phyloP scores from a whole-genome alignment of 2,888 invertebrate genomes.

The Blastobasis adustella region DNA sequence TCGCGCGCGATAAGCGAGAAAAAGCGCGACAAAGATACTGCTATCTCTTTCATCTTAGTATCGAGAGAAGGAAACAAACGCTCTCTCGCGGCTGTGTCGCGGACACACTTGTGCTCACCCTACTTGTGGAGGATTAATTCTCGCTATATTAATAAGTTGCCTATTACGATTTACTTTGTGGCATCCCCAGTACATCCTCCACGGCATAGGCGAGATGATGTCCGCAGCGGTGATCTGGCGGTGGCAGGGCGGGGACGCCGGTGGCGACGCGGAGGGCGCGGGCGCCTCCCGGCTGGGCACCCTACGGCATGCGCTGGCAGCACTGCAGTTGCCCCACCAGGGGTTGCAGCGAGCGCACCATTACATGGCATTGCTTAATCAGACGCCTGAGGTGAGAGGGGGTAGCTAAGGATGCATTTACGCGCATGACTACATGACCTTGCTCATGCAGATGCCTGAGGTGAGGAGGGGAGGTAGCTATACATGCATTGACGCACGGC shows the following conservation, averaged over 20 bases:
- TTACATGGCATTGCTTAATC: constrained; percentile 90
- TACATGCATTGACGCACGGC: constrained; percentile 64
- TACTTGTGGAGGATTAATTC: too few relatives aligned
- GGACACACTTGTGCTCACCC: too few relatives aligned
- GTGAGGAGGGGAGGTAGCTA: too few relatives aligned
- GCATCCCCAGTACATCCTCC: constrained; percentile 85
- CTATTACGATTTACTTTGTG: not conserved
- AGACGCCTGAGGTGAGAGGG: constrained; percentile 87
- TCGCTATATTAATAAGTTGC: too few relatives aligned
- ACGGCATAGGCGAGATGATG: constrained; percentile 90
- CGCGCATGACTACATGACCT: too few relatives aligned
- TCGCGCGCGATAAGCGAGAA: too few relatives aligned
- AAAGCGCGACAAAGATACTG: too few relatives aligned
- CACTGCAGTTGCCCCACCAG: constrained; percentile 51
- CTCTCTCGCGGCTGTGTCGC: too few relatives aligned
- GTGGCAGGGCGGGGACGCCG: constrained; percentile 37
- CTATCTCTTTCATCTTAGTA: too few relatives aligned
- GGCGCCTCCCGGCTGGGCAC: constrained; percentile 40
- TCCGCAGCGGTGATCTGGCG: constrained; percentile 78
- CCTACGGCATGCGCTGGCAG: constrained; percentile 60
- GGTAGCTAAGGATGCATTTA: too few relatives aligned
- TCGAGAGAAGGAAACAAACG: too few relatives aligned
- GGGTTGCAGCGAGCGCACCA: constrained; percentile 89
- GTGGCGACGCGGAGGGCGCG: constrained; percentile 23
- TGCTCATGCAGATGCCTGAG: too few relatives aligned